Evolutionary conservation across 2,113 vertebrate genomes (phyloP).

Genomic region (Leptobrachium ailaonicum): DNA sequence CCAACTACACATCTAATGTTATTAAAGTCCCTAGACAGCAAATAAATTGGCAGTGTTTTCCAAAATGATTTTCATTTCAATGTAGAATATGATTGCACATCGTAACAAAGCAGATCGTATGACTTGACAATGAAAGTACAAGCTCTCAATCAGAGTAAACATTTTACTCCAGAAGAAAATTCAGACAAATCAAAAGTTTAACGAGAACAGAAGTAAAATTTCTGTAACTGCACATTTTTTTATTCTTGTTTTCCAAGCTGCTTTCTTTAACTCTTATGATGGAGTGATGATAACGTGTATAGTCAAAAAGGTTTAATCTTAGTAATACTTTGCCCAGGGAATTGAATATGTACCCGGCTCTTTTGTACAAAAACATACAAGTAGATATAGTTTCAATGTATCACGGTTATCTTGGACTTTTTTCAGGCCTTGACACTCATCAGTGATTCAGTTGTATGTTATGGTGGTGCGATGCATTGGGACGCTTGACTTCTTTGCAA

Average conservation of each 20-base stretch:
- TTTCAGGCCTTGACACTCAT: too few species aligned
- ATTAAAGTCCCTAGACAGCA: conserved; percentile 44
- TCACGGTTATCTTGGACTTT: too few species aligned
- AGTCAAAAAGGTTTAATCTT: too few species aligned
- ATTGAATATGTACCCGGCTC: too few species aligned
- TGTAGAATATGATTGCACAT: conserved; percentile 43
- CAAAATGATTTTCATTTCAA: conserved; percentile 47
- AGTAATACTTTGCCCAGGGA: too few species aligned
- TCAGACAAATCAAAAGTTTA: conserved; percentile 9
- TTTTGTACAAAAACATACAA: too few species aligned
- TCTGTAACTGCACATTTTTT: not conserved
- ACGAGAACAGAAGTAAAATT: conserved; percentile 7
- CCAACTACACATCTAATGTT: conserved; percentile 31
- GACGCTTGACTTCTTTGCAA: too few species aligned
- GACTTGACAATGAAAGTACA: conserved; percentile 24
- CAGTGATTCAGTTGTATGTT: too few species aligned
- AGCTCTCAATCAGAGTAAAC: conserved; percentile 2
- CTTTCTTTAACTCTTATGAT: too few species aligned
- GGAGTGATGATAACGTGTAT: too few species aligned
- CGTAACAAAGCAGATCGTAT: conserved; percentile 31
- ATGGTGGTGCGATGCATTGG: too few species aligned
- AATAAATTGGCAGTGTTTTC: conserved; percentile 49
- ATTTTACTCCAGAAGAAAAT: conserved; percentile 11
- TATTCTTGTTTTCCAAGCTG: not conserved
- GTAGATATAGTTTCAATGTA: too few species aligned